These are phyloP conservation scores for Apostichopus californicus DNA, from an alignment of 35 echinoderm and acorn worm genomes.

Conservation along the genomic window DNA sequence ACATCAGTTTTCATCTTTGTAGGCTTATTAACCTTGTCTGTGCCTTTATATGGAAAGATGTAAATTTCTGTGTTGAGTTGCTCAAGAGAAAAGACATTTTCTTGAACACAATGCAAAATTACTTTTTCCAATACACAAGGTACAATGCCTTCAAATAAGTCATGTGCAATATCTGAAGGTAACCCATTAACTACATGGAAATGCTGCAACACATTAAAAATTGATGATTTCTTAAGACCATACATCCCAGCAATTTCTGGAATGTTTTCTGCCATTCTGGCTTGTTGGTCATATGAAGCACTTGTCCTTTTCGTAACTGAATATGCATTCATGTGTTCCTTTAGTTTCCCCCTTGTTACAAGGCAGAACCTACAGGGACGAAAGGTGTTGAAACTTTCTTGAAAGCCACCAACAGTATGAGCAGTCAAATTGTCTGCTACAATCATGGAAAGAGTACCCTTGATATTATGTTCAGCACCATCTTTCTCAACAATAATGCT, in stretches of 20 bases:
- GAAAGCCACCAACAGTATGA: conserved; percentile 46
- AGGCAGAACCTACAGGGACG: conserved; percentile 36
- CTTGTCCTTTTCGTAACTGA: neutral
- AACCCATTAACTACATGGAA: conserved; percentile 61
- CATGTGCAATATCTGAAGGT: conserved; percentile 65
- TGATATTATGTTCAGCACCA: conserved; percentile 31
- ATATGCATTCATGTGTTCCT: neutral
- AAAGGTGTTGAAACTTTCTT: conserved; percentile 26
- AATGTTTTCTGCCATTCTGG: conserved; percentile 8
- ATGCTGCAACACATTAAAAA: conserved; percentile 32
- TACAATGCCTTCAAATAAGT: conserved; percentile 61
- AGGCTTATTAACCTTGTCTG: conserved; percentile 47
- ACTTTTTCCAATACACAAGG: conserved; percentile 29
- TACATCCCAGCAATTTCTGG: conserved; percentile 57
- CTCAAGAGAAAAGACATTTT: conserved; percentile 46
- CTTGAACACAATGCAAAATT: conserved; percentile 54
- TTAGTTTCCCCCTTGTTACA: neutral
- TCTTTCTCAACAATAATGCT: conserved; percentile 37
- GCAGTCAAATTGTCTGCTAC: conserved; percentile 52
- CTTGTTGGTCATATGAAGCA: conserved; percentile 35
- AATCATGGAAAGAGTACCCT: conserved; percentile 42
- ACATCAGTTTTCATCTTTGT: conserved; percentile 53
- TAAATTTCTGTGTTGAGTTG: conserved; percentile 18
- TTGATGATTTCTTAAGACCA: conserved; percentile 45
- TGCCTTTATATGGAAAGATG: neutral